A percentile compares a stretch with the other conserved stretches of the same genome.
Conservation (phyloP, 2,888 invertebrate species). For the Eledona agricola region DNA sequence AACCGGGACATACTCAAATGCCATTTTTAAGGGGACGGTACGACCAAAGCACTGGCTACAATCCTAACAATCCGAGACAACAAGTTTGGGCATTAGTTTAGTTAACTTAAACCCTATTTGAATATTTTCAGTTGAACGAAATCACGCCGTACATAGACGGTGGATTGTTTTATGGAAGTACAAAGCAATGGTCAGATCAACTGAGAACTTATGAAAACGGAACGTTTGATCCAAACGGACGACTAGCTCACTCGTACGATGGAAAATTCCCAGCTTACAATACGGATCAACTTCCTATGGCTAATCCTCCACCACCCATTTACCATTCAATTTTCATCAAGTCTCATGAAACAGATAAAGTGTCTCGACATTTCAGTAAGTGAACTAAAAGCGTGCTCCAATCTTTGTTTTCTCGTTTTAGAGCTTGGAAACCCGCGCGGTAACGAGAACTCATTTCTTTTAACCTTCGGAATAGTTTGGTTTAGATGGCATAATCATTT, state of each 20-base stretch:
- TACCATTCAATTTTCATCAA: slow-evolving; percentile 59
- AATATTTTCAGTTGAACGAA: slow-evolving; percentile 65
- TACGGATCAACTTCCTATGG: slow-evolving; percentile 65
- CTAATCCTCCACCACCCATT: slow-evolving; percentile 68
- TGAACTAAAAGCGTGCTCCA: slow-evolving; percentile 40
- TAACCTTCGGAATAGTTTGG: slow-evolving; percentile 66
- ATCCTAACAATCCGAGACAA: slow-evolving; percentile 69
- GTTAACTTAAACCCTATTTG: slow-evolving; percentile 2
- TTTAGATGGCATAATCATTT: slow-evolving; percentile 67
- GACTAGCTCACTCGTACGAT: slow-evolving; percentile 60
- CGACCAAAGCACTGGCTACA: slow-evolving; percentile 65
- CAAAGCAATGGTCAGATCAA: slow-evolving; percentile 68
- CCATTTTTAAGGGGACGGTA: slow-evolving; percentile 67
- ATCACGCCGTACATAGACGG: slow-evolving; percentile 71
- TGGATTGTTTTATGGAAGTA: slow-evolving; percentile 68
- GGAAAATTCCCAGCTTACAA: slow-evolving; percentile 66
- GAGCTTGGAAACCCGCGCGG: slow-evolving; percentile 66
- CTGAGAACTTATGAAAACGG: slow-evolving; percentile 64
- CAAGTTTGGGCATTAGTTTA: slow-evolving; percentile 59
- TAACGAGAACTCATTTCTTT: slow-evolving; percentile 66
- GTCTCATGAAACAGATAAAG: slow-evolving; percentile 60
- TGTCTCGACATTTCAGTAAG: slow-evolving; percentile 67
- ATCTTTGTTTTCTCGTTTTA: slow-evolving; percentile 43
- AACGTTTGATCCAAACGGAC: slow-evolving; percentile 61
- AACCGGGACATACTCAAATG: slow-evolving; percentile 59